Conservation (phyloP, 2,113 vertebrate genomes). For the Candoia aspera region DNA sequence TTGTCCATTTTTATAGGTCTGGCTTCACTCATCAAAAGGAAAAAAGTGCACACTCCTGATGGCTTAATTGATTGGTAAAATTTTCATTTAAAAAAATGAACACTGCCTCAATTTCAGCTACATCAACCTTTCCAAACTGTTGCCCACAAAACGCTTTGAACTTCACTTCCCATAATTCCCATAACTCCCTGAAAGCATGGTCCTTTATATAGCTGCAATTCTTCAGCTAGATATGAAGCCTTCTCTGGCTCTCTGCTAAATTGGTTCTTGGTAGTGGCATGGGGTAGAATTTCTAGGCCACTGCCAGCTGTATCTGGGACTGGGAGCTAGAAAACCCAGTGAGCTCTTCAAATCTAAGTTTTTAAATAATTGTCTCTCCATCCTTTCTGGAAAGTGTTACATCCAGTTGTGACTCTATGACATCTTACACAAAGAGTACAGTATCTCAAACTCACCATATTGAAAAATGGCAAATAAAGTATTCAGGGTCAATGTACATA, state of each 20-base stretch:
- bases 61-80: neutral
- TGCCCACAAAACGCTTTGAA: neutral
- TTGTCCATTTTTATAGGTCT: neutral
- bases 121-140: neutral
- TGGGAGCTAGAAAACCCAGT: neutral
- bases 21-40: neutral
- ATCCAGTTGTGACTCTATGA: neutral
- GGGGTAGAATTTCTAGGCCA: neutral
- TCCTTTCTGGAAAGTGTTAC: neutral
- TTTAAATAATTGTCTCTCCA: neutral
- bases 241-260: neutral
- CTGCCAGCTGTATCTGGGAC: neutral
- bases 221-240: neutral
- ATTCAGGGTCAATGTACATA: too few relatives aligned
- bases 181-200: neutral
- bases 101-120: neutral
- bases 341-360: neutral
- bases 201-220: neutral
- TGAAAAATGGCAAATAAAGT: too few relatives aligned
- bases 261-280: neutral
- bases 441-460: too few relatives aligned
- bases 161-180: too few relatives aligned
- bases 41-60: neutral
- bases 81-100: neutral
- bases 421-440: neutral